Conservation (phyloP, 2,797 vertebrate species). For the Hydrocynus forskahlii region DNA sequence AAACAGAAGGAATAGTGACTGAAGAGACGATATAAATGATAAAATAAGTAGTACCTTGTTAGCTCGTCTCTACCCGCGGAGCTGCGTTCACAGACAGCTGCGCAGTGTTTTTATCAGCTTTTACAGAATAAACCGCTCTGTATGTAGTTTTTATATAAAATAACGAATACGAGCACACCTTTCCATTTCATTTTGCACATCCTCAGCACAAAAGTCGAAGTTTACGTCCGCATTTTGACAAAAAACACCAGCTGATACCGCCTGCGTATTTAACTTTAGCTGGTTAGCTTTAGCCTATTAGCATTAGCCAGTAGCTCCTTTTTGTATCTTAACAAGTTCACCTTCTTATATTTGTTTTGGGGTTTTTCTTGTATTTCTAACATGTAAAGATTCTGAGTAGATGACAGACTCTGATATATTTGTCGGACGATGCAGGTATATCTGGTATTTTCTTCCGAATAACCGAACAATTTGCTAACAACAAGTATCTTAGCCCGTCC, state of each 20-base stretch:
- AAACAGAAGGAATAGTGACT: neutral
- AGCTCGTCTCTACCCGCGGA: constrained; percentile 30
- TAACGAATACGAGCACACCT: neutral
- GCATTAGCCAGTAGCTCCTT: constrained; percentile 5
- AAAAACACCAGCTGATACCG: neutral
- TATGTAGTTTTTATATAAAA: neutral
- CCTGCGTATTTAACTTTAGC: constrained; percentile 32
- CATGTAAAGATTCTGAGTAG: neutral
- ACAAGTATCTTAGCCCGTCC: neutral
- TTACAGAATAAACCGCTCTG: neutral
- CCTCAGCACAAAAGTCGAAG: neutral
- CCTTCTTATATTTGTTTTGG: neutral
- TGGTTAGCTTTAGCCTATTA: constrained; percentile 3
- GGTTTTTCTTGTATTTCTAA: neutral
- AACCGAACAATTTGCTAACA: neutral
- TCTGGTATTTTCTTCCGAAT: too few species aligned
- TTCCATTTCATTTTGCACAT: too few species aligned
- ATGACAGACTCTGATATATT: neutral
- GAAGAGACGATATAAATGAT: neutral
- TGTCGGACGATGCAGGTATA: neutral
- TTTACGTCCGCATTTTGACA: neutral
- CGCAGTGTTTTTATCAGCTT: constrained; percentile 21
- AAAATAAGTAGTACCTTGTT: constrained; percentile 4
- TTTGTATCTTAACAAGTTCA: neutral
- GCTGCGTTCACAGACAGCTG: constrained; percentile 22